Conservation (phyloP, 2,797 vertebrate genomes). For the Spea hammondii region DNA sequence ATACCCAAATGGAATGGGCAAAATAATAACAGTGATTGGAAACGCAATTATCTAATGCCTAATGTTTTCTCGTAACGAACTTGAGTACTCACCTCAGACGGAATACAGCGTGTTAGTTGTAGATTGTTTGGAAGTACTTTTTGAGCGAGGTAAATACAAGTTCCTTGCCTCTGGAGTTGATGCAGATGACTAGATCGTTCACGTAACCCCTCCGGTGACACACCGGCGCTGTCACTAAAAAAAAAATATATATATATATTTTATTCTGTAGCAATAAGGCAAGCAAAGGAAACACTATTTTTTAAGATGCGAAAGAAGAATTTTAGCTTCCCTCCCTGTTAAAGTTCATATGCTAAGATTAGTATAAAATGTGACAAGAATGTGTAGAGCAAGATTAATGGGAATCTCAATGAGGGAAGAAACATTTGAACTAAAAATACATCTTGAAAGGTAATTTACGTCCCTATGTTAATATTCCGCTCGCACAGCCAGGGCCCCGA, state of each 20-base stretch:
- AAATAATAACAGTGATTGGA: too few relatives aligned
- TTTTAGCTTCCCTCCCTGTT: conserved; percentile 8
- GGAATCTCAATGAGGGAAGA: conserved; percentile 10
- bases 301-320: not conserved
- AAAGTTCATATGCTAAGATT: conserved; percentile 20
- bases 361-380: conserved; percentile 15
- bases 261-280: not conserved
- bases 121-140: too few relatives aligned
- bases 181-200: too few relatives aligned
- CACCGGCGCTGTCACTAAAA: not conserved
- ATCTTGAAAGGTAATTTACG: conserved; percentile 46
- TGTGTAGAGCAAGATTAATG: conserved; percentile 1
- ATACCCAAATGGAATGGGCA: too few relatives aligned
- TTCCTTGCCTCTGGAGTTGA: too few relatives aligned
- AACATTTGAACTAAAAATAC: conserved; percentile 35
- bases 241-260: conserved; percentile 17
- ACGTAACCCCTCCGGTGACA: too few relatives aligned
- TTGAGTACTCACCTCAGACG: too few relatives aligned
- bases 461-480: conserved; percentile 49
- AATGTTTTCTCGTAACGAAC: too few relatives aligned
- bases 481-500: conserved; percentile 14
- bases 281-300: not conserved
- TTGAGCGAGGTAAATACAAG: too few relatives aligned
- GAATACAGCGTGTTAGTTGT: too few relatives aligned
- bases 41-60: too few relatives aligned